phyloP scores from a whole-genome alignment of 2,113 vertebrate genomes.

The Oxygymnocypris stewartii region DNA sequence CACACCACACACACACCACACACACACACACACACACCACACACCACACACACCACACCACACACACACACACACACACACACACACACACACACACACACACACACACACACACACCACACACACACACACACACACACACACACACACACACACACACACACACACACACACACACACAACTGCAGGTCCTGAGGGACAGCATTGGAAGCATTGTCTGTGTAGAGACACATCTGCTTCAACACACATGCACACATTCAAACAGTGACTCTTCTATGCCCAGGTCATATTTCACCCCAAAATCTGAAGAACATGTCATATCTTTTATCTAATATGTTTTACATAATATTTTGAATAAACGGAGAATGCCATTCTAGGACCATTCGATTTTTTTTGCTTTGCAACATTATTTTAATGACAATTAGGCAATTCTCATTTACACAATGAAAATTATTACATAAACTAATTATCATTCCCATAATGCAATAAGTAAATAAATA shows the following conservation, averaged over 20 bases:
- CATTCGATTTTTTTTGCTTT: not conserved
- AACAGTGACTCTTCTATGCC: not conserved
- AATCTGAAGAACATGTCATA: not conserved
- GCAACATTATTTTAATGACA: not conserved
- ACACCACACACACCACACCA: too few relatives aligned
- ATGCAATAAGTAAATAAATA: too few relatives aligned
- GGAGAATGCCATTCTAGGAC: not conserved
- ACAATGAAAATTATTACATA: not conserved
- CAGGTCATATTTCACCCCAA: not conserved
- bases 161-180: slow-evolving; percentile 35
- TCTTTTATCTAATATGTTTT: not conserved
- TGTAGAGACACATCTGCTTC: slow-evolving; percentile 48
- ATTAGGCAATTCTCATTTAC: not conserved
- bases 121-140: too few relatives aligned
- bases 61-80: too few relatives aligned
- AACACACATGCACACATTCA: slow-evolving; percentile 40
- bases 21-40: too few relatives aligned
- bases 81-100: too few relatives aligned
- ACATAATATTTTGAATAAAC: not conserved
- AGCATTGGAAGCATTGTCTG: slow-evolving; percentile 37
- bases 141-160: not conserved
- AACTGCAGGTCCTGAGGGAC: slow-evolving; percentile 39
- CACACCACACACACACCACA: too few relatives aligned
- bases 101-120: too few relatives aligned
- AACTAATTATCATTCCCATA: too few relatives aligned